phyloP scores from a whole-genome alignment of 2,888 invertebrate genomes.

The Lycocerus yunnanus region DNA sequence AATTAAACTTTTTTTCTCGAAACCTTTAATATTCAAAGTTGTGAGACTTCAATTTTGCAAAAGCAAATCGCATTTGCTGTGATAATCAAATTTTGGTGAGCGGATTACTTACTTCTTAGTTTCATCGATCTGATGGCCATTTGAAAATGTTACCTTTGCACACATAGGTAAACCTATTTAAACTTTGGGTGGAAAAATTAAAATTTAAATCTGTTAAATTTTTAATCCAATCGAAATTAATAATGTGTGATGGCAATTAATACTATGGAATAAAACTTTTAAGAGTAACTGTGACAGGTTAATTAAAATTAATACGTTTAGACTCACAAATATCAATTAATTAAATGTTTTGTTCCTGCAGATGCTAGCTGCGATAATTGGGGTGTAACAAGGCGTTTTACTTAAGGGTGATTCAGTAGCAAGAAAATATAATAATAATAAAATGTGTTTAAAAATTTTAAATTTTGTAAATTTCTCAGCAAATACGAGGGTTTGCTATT shows the following conservation, averaged over 20 bases:
- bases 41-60: neutral
- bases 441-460: no score
- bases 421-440: neutral
- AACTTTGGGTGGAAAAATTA: neutral
- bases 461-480: no score
- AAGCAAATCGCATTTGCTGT: neutral
- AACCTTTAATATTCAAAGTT: neutral
- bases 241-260: neutral
- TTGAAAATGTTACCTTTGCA: neutral
- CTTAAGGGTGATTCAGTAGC: neutral
- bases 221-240: neutral
- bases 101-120: neutral
- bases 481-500: no score
- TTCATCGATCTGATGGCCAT: neutral
- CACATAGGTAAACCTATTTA: neutral
- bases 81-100: neutral
- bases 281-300: neutral
- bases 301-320: neutral
- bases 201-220: neutral
- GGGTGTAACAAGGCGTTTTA: neutral
- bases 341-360: neutral
- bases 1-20: neutral
- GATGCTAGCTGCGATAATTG: neutral
- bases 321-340: neutral
- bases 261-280: neutral